Conservation (phyloP, 2,113 vertebrate genomes). For the human region GRCh38 chr1:204973501-204974000, state of each 20-base stretch:
- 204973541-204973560: fast-evolving
- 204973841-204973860: neutral
- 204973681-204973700: neutral
- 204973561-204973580: neutral
- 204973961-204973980: neutral
- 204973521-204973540: too few relatives aligned
- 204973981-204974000: neutral
- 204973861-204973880: neutral
- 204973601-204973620: too few relatives aligned
- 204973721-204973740: neutral
- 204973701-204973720: neutral
- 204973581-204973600: neutral
- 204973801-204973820: neutral
- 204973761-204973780: neutral
- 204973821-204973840: neutral
- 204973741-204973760: neutral
- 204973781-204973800: neutral
- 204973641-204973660: neutral
- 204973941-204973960: neutral
- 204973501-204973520: neutral
- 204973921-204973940: neutral
- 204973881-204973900: neutral
- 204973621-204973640: too few relatives aligned
- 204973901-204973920: neutral
- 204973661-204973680: neutral